A percentile compares a stretch with the other conserved stretches of the same genome.
phyloP scores from a whole-genome alignment of 2,797 vertebrate species.

The Glyptemys insculpta region DNA sequence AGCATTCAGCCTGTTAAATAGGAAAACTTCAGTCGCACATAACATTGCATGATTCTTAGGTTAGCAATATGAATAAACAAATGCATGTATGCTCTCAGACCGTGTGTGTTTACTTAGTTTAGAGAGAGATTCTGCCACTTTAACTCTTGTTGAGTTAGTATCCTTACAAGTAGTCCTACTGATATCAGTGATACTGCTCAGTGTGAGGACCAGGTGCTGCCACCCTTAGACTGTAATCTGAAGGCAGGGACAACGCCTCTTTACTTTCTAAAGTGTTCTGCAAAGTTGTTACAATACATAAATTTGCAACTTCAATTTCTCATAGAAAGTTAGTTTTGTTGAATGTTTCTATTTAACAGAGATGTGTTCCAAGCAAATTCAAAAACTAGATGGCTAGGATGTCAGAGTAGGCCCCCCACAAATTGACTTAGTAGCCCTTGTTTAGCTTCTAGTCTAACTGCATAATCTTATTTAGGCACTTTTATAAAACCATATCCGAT shows the following conservation, averaged over 20 bases:
- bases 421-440: background rate
- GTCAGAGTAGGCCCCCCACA: background rate
- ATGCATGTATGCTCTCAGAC: background rate
- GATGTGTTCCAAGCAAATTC: no score
- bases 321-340: background rate
- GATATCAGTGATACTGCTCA: background rate
- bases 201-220: background rate
- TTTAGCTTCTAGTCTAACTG: background rate
- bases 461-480: background rate
- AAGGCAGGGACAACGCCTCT: background rate
- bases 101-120: background rate
- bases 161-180: background rate
- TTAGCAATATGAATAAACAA: background rate
- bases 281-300: background rate
- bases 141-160: background rate
- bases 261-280: background rate
- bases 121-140: background rate
- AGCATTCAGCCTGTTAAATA: background rate
- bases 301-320: background rate
- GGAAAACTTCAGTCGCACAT: fast-evolving
- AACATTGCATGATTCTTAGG: fast-evolving
- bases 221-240: background rate
- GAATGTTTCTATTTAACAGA: background rate
- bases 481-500: background rate
- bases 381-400: background rate